Percentiles rank a stretch among this genome's conserved stretches.
These are phyloP conservation scores for Cephus pygmeus DNA, from an alignment of 2,888 invertebrate species.

Conservation along the genomic window DNA sequence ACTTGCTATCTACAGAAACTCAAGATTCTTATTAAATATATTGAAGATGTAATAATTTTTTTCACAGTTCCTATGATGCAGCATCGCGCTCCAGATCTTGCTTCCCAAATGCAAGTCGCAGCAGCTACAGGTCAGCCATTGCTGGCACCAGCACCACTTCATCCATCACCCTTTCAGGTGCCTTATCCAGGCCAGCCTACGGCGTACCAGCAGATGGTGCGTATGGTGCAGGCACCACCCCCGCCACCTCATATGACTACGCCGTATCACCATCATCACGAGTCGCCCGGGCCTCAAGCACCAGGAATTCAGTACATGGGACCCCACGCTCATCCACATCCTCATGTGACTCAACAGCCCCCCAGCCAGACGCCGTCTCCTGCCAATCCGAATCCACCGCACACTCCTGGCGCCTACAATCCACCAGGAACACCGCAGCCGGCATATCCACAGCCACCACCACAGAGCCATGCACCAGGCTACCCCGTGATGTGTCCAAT, in stretches of 20 bases:
- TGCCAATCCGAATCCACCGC: slow-evolving; percentile 66
- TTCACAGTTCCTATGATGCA: slow-evolving; percentile 63
- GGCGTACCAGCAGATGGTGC: slow-evolving; percentile 68
- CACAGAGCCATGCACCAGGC: slow-evolving; percentile 68
- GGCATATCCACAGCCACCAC: slow-evolving; percentile 72
- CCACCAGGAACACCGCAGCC: slow-evolving; percentile 66
- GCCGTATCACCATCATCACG: slow-evolving; percentile 66
- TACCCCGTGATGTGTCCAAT: slow-evolving; percentile 74
- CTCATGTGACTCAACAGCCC: slow-evolving; percentile 59
- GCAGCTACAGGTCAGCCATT: slow-evolving; percentile 87
- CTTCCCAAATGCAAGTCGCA: slow-evolving; percentile 84
- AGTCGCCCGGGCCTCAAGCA: slow-evolving; percentile 69
- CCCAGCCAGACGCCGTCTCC: slow-evolving; percentile 63
- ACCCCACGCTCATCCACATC: slow-evolving; percentile 66
- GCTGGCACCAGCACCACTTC: slow-evolving; percentile 83
- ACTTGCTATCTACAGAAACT: background rate
- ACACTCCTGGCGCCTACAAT: slow-evolving; percentile 71
- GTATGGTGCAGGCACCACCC: slow-evolving; percentile 62
- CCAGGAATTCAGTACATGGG: slow-evolving; percentile 70
- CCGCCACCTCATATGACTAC: slow-evolving; percentile 57
- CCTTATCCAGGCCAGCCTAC: slow-evolving; percentile 71
- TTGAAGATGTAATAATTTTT: slow-evolving; percentile 26
- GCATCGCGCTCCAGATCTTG: slow-evolving; percentile 69
- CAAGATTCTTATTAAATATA: slow-evolving; percentile 10
- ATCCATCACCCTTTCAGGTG: slow-evolving; percentile 74